A percentile compares a stretch with the other conserved stretches of the same genome.
phyloP scores from a whole-genome alignment of 2,888 invertebrate species.

The Eupsilia transversa region DNA sequence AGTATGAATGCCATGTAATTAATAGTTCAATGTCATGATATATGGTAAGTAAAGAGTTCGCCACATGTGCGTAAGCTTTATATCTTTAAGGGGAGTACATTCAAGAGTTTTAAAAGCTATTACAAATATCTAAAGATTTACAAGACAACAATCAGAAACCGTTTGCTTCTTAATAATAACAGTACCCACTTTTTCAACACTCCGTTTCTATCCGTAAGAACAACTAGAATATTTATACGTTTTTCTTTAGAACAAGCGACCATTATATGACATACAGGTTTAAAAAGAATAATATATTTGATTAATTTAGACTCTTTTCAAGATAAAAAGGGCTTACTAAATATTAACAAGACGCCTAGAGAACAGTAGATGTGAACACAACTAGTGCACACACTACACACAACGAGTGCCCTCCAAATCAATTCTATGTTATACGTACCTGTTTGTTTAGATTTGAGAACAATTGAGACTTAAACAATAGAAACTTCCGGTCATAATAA shows the following conservation, averaged over 20 bases:
- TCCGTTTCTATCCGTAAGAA: neutral
- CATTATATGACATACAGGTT: neutral
- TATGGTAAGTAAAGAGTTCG: slow-evolving; percentile 66
- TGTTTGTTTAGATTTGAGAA: slow-evolving; percentile 8
- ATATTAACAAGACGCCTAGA: neutral
- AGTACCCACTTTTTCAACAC: slow-evolving; percentile 3
- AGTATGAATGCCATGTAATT: slow-evolving; percentile 62
- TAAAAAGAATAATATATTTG: neutral
- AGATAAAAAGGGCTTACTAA: neutral
- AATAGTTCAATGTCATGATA: slow-evolving; percentile 80
- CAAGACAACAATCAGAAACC: neutral
- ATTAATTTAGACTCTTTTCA: neutral
- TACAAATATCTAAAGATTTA: neutral
- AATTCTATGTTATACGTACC: neutral
- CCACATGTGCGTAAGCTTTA: slow-evolving; percentile 59
- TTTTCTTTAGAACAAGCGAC: neutral
- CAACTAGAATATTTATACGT: neutral
- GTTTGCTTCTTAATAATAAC: neutral
- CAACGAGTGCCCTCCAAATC: neutral
- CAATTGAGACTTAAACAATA: slow-evolving; percentile 12
- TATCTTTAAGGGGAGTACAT: slow-evolving; percentile 61
- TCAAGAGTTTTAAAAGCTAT: neutral
- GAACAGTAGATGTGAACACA: neutral
- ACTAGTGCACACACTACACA: no score
- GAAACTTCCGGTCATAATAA: neutral